Evolutionary conservation across 2,888 invertebrate species (phyloP).

Genomic region (Actias luna): DNA sequence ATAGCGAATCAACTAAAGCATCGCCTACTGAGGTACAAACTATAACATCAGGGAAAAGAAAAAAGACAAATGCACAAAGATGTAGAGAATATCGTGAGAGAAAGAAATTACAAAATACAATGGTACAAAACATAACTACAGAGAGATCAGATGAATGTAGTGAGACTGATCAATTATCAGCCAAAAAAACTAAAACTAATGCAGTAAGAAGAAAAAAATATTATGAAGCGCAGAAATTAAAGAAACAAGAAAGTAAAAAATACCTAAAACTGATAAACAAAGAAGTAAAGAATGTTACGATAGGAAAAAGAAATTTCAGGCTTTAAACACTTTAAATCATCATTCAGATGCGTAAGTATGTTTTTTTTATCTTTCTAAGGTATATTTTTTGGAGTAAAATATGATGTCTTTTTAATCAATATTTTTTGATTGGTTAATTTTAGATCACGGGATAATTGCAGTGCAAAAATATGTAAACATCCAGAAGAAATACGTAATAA

Average conservation of each 20-base stretch:
- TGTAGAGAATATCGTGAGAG: conserved; percentile 25
- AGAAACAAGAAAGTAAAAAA: conserved; percentile 6
- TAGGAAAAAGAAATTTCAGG: no score
- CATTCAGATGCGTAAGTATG: conserved; percentile 26
- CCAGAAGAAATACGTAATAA: conserved; percentile 23
- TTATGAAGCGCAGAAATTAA: conserved; percentile 34
- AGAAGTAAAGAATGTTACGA: no score
- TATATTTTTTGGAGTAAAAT: conserved; percentile 29
- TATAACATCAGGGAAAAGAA: conserved; percentile 28
- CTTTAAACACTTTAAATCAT: conserved; percentile 26
- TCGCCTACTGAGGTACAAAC: no score
- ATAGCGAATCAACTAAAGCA: conserved; percentile 26
- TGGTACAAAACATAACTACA: conserved; percentile 36
- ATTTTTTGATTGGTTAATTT: conserved; percentile 29
- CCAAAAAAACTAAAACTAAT: conserved; percentile 32
- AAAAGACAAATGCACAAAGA: conserved; percentile 37
- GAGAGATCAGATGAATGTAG: conserved; percentile 32
- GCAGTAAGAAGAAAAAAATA: conserved; percentile 35
- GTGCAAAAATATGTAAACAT: conserved; percentile 25
- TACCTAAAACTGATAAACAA: no score
- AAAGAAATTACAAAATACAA: conserved; percentile 36
- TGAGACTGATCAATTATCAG: conserved; percentile 14
- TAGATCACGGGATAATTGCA: conserved; percentile 26
- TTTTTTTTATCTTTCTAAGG: conserved; percentile 27
- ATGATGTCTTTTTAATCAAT: conserved; percentile 28